These are phyloP conservation scores for Clitarchus hookeri DNA, from an alignment of 2,888 invertebrate species.

Conservation along the genomic window DNA sequence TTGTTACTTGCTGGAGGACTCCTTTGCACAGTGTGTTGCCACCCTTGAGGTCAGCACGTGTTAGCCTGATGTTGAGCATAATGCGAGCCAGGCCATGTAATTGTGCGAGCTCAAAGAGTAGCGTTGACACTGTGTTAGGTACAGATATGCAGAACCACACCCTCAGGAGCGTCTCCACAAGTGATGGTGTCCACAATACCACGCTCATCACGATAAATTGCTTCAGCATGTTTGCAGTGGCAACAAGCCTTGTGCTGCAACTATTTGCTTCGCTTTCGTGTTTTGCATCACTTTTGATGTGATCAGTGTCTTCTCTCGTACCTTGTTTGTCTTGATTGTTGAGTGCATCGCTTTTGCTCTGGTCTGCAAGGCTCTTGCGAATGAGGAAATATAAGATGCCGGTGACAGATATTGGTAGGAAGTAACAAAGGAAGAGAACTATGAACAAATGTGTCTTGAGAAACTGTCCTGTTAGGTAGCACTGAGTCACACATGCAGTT, in stretches of 20 bases:
- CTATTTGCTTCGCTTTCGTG: background rate
- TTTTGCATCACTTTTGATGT: too few relatives aligned
- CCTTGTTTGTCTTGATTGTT: background rate
- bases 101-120: constrained; percentile 45
- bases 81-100: constrained; percentile 47
- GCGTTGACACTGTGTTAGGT: constrained; percentile 47
- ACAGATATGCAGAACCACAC: constrained; percentile 46
- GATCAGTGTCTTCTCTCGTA: background rate
- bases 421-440: constrained; percentile 49
- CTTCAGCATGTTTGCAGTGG: constrained; percentile 39
- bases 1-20: background rate
- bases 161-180: constrained; percentile 46
- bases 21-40: background rate
- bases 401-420: constrained; percentile 47
- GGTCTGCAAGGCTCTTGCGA: constrained; percentile 40
- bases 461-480: constrained; percentile 48
- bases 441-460: constrained; percentile 49
- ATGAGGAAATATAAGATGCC: constrained; percentile 42
- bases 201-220: constrained; percentile 46
- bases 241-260: background rate
- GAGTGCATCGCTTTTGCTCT: background rate
- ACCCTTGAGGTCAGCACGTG: constrained; percentile 21
- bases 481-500: constrained; percentile 41
- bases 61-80: constrained; percentile 45
- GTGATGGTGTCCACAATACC: constrained; percentile 50